A percentile compares a stretch with the other conserved stretches of the same genome.
phyloP scores from a whole-genome alignment of 1,140 invertebrate genomes.

The Sycophila sp. region DNA sequence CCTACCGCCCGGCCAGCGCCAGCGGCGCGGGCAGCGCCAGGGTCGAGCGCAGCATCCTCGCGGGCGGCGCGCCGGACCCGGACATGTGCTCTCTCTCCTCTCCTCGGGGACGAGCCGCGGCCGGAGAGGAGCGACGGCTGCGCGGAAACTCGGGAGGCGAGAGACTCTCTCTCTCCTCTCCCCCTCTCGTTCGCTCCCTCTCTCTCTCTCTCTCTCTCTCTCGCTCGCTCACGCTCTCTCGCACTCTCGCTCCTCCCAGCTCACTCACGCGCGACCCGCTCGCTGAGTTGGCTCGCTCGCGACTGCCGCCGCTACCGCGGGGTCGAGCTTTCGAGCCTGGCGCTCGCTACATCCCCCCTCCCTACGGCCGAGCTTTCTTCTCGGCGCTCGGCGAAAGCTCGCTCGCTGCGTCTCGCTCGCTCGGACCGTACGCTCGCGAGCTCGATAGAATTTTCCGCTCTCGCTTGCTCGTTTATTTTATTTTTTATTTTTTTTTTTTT shows the following conservation, averaged over 20 bases:
- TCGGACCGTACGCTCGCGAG: too few species aligned
- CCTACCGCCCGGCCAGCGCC: too few species aligned
- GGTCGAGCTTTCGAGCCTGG: neutral
- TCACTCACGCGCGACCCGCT: conserved; percentile 58
- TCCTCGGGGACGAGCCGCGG: neutral
- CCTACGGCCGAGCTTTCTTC: neutral
- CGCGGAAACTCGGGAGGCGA: neutral
- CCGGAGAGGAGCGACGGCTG: neutral
- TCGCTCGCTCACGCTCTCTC: neutral
- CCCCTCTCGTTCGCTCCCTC: neutral
- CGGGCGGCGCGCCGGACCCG: too few species aligned
- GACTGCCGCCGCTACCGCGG: conserved; percentile 51
- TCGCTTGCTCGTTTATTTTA: too few species aligned
- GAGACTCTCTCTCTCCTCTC: neutral
- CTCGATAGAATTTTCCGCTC: too few species aligned
- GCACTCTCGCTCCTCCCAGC: conserved; percentile 32
- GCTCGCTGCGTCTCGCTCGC: conserved; percentile 37
- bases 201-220: neutral
- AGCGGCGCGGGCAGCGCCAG: too few species aligned
- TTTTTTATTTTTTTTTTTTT: too few species aligned
- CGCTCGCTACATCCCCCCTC: neutral
- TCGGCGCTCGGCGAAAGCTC: neutral
- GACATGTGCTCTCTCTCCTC: neutral
- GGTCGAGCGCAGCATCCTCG: too few species aligned
- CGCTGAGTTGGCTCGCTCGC: conserved; percentile 59